Evolutionary conservation across 2,888 invertebrate genomes (phyloP).

Genomic region (Cyaniris semiargus): DNA sequence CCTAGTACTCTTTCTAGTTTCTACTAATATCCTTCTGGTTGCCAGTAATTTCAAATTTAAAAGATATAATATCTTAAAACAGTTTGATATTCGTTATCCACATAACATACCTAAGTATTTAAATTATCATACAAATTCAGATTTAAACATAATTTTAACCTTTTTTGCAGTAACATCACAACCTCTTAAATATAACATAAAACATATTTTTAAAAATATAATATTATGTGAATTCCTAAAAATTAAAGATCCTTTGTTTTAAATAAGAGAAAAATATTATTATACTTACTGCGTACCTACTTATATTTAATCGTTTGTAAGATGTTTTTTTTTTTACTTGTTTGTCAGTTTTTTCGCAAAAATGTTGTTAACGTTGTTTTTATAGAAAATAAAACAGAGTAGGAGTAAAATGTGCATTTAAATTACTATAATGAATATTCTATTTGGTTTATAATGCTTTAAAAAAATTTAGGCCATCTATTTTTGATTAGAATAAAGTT

Average conservation of each 20-base stretch:
- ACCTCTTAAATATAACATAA: conserved; percentile 12
- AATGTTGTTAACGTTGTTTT: background rate
- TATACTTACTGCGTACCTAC: too few species aligned
- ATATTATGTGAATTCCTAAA: background rate
- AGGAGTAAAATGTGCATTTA: too few species aligned
- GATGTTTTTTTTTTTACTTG: background rate
- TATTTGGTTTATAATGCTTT: too few species aligned
- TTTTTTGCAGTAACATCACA: conserved; percentile 1
- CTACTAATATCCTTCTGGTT: too few species aligned
- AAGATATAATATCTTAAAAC: background rate
- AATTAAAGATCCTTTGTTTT: background rate
- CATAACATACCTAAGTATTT: background rate
- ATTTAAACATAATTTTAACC: conserved; percentile 1
- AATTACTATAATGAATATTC: too few species aligned
- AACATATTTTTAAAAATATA: conserved; percentile 2
- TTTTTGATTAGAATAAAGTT: too few species aligned
- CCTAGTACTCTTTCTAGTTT: too few species aligned
- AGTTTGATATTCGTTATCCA: background rate
- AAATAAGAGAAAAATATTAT: background rate
- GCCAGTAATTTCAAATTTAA: background rate
- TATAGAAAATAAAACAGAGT: too few species aligned
- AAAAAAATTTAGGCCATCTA: too few species aligned
- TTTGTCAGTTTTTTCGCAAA: background rate
- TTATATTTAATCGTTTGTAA: too few species aligned
- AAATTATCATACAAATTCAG: background rate